Evolutionary conservation across 35 echinoderm and acorn worm species (phyloP).

Genomic region (Acanthaster planci): DNA sequence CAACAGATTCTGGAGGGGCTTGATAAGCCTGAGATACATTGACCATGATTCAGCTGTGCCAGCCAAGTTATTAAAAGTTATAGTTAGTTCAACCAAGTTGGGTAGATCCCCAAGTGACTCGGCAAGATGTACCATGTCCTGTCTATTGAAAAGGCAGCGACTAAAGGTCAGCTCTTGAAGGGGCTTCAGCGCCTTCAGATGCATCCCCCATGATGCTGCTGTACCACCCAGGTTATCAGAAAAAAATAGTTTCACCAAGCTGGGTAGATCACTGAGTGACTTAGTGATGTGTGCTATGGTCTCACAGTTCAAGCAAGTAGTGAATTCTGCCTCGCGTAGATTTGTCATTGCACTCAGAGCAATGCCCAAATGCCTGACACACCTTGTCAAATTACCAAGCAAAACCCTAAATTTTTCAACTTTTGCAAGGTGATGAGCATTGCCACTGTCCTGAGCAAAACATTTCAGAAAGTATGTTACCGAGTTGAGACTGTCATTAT

Average conservation of each 20-base stretch:
- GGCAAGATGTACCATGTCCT: too few species aligned
- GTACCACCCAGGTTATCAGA: not conserved
- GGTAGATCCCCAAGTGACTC: too few species aligned
- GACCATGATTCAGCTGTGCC: too few species aligned
- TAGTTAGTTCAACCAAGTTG: not conserved
- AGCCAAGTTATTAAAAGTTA: too few species aligned
- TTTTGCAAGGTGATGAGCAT: not conserved
- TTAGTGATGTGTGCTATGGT: not conserved
- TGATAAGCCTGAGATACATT: too few species aligned
- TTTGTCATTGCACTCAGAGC: not conserved
- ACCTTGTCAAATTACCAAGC: too few species aligned
- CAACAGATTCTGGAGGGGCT: too few species aligned
- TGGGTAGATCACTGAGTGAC: not conserved
- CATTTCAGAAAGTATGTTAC: not conserved
- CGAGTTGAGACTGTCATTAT: not conserved
- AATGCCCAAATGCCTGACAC: not conserved
- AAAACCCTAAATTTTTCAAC: not conserved
- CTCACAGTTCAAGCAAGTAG: not conserved
- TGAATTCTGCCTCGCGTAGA: not conserved
- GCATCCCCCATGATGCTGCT: too few species aligned
- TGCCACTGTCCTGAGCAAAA: not conserved
- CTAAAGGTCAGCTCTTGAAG: too few species aligned
- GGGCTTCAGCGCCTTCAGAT: too few species aligned
- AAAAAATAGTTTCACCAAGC: not conserved
- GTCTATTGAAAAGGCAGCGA: too few species aligned